Evolutionary conservation across 2,113 vertebrate species (phyloP).

Genomic region (Siniperca chuatsi): DNA sequence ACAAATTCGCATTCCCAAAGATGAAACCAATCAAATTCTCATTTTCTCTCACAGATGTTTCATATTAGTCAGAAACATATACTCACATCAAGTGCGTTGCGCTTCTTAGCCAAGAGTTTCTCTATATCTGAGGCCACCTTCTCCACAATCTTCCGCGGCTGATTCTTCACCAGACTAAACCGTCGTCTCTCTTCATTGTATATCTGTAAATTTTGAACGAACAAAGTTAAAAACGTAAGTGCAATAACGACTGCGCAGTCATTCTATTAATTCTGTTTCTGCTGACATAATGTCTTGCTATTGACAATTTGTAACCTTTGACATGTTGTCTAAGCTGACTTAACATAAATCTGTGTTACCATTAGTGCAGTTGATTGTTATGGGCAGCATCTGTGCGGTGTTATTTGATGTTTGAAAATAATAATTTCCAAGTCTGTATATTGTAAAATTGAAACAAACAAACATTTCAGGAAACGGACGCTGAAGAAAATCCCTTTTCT

Average conservation of each 20-base stretch:
- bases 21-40: neutral
- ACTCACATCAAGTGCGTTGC: conserved; percentile 95
- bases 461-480: neutral
- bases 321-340: conserved; percentile 10
- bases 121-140: conserved; percentile 96
- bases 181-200: conserved; percentile 94
- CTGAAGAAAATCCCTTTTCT: conserved; percentile 6
- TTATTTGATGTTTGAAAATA: neutral
- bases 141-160: conserved; percentile 93
- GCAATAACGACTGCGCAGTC: conserved; percentile 6
- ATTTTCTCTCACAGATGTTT: neutral
- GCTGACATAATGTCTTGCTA: conserved; percentile 1
- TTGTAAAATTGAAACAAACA: neutral
- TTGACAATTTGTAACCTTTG: conserved; percentile 7
- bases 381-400: neutral
- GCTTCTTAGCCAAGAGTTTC: conserved; percentile 96
- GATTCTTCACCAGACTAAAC: conserved; percentile 93
- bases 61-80: neutral
- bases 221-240: conserved; percentile 20
- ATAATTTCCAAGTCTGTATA: neutral
- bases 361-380: neutral
- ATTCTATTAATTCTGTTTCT: conserved; percentile 1
- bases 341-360: neutral
- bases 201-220: conserved; percentile 86
- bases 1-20: neutral